Conservation (phyloP, 2,113 vertebrate genomes). For the Microcebus griseorufus region DNA sequence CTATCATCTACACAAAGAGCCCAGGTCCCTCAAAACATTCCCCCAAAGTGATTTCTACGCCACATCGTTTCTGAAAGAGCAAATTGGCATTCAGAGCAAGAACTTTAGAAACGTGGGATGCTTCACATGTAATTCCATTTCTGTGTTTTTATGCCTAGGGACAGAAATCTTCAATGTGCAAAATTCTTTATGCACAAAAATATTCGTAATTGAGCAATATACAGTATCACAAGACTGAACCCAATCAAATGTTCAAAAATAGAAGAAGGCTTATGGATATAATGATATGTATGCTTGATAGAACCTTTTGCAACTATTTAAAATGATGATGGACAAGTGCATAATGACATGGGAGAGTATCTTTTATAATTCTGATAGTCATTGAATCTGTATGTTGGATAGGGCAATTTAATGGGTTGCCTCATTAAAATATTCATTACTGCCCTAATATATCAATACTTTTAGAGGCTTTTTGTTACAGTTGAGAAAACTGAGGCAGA, state of each 20-base stretch:
- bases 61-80: neutral
- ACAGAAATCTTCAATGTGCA: neutral
- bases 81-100: neutral
- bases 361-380: neutral
- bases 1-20: neutral
- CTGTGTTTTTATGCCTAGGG: neutral
- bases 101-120: neutral
- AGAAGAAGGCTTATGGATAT: neutral
- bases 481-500: neutral
- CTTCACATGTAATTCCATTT: neutral
- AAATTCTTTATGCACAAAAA: neutral
- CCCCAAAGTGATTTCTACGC: neutral
- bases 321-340: neutral
- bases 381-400: neutral
- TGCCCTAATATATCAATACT: neutral
- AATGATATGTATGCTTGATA: neutral
- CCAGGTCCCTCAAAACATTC: too few relatives aligned
- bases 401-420: neutral
- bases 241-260: neutral
- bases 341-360: too few relatives aligned
- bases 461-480: neutral
- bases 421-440: neutral
- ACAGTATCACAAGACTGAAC: neutral
- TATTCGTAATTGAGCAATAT: neutral
- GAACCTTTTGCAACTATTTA: neutral